Base-by-base conservation (phyloP, 1,140 invertebrate species). In the Lordiphosa stackelbergi region DNA sequence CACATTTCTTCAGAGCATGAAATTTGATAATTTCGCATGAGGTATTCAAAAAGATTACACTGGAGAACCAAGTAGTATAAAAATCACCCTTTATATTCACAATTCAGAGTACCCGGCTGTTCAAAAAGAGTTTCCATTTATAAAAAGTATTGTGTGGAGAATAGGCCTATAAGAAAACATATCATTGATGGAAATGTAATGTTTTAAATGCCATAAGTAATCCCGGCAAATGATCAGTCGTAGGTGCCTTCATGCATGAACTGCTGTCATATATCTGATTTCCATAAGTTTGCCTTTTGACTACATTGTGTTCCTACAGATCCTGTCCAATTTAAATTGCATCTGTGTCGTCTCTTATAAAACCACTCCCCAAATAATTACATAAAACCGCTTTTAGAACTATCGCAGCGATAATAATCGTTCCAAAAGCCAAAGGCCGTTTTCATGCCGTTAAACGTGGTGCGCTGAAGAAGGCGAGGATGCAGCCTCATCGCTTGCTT, bases 321-420 rank as follows among this genome's bases (percentile, higher is more conserved):
- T 41, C 31, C 45, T 62, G 28, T 62, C 37, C 58, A 31, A 31
- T 13, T 42, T 24, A 31, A 13, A 12, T 1, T 19, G 11, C 28
- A 13, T 38, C 16, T 10, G 34, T 6, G 37, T 46, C 7, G 19
- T 31, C 12, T 52, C 8, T 35, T 22, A 24, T 40, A 43, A 38
- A 47, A 49, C 53, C 53, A 52, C 42, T 16, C 55, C 51, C 49
- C 56, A 48, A 43, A 38, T 45, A 68, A 79, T 79, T 60, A 79
- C 66, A 75, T 52, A 16, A 35, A 48, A 53, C 51, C 45, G 53
- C 59, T 54, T 46, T 49, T 43, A n/a, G 16, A 34, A 46, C 35
- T 10, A 24, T 24, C 40, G 12, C 36, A 31, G 37, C 13, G 13
- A 38, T 54, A 54, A 55, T 57, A 53, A 59, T 49, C 42, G 37